phyloP scores from a whole-genome alignment of 2,888 invertebrate genomes.

The Monoplex corrugatus region DNA sequence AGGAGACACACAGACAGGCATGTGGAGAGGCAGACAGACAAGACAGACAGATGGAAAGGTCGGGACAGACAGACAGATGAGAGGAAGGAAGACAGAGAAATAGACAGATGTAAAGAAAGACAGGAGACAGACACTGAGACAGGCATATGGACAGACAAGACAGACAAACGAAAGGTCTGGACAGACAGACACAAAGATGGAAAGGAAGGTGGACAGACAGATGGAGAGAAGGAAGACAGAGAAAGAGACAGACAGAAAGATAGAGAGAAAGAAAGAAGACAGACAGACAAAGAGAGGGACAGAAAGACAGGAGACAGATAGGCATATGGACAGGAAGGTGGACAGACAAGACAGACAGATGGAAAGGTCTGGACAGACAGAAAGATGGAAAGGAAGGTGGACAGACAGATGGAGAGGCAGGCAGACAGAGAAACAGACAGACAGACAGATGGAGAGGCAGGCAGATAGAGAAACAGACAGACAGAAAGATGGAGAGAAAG shows the following conservation, averaged over 20 bases:
- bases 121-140: not conserved
- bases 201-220: no score
- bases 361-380: no score
- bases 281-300: conserved; percentile 34
- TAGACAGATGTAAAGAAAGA: not conserved
- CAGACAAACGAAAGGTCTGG: conserved; percentile 8
- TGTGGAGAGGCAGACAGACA: not conserved
- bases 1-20: not conserved
- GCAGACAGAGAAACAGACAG: no score
- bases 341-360: no score
- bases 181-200: not conserved
- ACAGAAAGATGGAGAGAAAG: no score
- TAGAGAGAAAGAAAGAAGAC: conserved; percentile 16
- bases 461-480: no score
- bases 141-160: conserved; percentile 6
- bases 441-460: no score
- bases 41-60: no score
- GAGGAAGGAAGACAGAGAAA: not conserved
- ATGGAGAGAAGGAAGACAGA: not conserved
- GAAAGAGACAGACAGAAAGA: not conserved
- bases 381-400: no score
- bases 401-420: no score
- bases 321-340: no score
- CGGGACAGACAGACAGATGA: not conserved
- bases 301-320: conserved; percentile 18